Conservation (phyloP, 2,113 vertebrate species). For the Apeltes quadracus region DNA sequence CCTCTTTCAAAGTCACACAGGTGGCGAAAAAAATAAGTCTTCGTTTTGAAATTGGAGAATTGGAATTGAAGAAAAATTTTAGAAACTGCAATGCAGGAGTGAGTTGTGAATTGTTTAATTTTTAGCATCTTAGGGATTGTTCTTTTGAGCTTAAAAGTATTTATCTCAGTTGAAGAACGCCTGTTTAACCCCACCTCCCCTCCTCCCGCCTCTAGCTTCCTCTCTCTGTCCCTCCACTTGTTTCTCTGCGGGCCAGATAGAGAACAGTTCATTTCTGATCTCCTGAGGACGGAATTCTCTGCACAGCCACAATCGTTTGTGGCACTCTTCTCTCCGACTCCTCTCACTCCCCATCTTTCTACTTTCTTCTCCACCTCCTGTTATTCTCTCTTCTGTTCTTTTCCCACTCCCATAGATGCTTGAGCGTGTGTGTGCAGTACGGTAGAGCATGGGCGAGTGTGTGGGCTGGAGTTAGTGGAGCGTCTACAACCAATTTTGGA, state of each 20-base stretch:
- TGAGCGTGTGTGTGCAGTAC: conserved; percentile 30
- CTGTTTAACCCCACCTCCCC: neutral
- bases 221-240: conserved; percentile 26
- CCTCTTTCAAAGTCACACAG: too few species aligned
- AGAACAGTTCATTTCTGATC: conserved; percentile 66
- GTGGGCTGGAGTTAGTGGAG: conserved; percentile 69
- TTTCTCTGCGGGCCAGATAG: conserved; percentile 54
- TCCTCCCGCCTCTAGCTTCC: neutral
- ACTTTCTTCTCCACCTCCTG: conserved; percentile 32
- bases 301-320: conserved; percentile 61
- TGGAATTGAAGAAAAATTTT: too few species aligned
- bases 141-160: neutral
- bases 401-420: conserved; percentile 34
- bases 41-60: too few species aligned
- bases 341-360: conserved; percentile 38
- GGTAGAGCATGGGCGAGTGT: conserved; percentile 49
- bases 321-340: conserved; percentile 43
- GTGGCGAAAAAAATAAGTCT: too few species aligned
- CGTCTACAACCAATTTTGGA: conserved; percentile 76
- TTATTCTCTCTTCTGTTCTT: conserved; percentile 56
- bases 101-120: neutral
- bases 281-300: conserved; percentile 53
- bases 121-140: neutral
- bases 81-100: neutral
- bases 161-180: conserved; percentile 5